Evolutionary conservation across 2,888 invertebrate genomes (phyloP).

Genomic region (Mesoligia furuncula): DNA sequence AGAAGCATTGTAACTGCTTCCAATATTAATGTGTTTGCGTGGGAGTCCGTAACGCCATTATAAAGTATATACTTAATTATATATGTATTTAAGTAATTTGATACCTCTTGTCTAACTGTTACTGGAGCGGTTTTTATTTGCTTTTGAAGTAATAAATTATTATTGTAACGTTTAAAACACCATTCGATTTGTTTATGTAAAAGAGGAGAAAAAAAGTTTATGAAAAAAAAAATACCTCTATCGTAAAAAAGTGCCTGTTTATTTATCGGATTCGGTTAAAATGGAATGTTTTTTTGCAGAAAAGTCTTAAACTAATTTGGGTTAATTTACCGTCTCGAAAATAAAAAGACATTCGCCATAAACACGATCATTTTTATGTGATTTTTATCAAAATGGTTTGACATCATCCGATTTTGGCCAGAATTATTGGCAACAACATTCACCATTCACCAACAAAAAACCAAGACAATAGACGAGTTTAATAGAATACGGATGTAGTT

Average conservation of each 20-base stretch:
- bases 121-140: constrained; percentile 50
- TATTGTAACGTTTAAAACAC: constrained; percentile 32
- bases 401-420: not conserved
- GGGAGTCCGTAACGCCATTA: constrained; percentile 44
- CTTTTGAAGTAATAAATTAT: constrained; percentile 51
- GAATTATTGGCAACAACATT: constrained; percentile 18
- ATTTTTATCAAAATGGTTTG: not conserved
- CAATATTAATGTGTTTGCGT: constrained; percentile 40
- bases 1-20: constrained; percentile 35
- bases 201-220: not conserved
- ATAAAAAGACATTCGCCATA: not conserved
- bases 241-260: not conserved
- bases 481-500: constrained; percentile 30
- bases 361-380: not conserved
- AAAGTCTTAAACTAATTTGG: not conserved
- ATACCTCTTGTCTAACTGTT: constrained; percentile 40
- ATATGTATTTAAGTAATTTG: constrained; percentile 57
- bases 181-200: constrained; percentile 26
- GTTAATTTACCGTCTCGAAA: too few species aligned
- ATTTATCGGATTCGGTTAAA: not conserved
- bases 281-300: not conserved
- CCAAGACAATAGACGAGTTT: constrained; percentile 38
- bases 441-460: constrained; percentile 25
- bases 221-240: too few species aligned
- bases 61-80: constrained; percentile 56